Evolutionary conservation across 2,113 vertebrate genomes (phyloP).

Genomic region (Rhizomys pruinosus): DNA sequence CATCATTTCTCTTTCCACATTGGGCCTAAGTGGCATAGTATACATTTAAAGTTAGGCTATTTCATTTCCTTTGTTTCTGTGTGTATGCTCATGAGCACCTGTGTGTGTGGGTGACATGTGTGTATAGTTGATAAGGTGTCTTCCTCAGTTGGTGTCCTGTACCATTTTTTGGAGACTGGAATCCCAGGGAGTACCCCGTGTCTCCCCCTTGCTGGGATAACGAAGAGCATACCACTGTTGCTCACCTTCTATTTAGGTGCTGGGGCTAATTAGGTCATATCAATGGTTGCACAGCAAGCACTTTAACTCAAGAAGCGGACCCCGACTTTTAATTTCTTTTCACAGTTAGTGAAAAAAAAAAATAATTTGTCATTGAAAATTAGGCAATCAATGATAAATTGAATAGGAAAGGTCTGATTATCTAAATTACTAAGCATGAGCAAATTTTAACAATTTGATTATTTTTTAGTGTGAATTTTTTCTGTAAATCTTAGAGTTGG

Average conservation of each 20-base stretch:
- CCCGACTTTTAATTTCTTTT: too few species aligned
- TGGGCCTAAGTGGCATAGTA: not conserved
- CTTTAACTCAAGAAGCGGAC: not conserved
- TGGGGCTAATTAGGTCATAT: not conserved
- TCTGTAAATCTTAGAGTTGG: not conserved
- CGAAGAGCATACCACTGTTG: too few species aligned
- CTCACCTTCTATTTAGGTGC: not conserved
- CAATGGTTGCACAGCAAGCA: not conserved
- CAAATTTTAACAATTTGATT: not conserved
- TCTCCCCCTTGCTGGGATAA: not conserved
- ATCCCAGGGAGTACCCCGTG: too few species aligned
- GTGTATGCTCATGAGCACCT: not conserved
- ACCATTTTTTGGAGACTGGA: too few species aligned
- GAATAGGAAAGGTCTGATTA: not conserved
- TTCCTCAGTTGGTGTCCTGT: not conserved
- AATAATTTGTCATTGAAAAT: not conserved
- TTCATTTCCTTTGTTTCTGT: not conserved
- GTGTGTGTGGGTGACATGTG: not conserved
- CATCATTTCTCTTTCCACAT: too few species aligned
- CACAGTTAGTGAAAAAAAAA: not conserved
- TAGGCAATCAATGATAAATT: not conserved
- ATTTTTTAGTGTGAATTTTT: not conserved
- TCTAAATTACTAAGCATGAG: not conserved
- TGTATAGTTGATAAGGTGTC: not conserved
- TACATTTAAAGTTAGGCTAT: not conserved